A percentile compares a stretch with the other conserved stretches of the same genome.
Conservation (phyloP, 2,888 invertebrate species). For the Andrena hattorfiana region DNA sequence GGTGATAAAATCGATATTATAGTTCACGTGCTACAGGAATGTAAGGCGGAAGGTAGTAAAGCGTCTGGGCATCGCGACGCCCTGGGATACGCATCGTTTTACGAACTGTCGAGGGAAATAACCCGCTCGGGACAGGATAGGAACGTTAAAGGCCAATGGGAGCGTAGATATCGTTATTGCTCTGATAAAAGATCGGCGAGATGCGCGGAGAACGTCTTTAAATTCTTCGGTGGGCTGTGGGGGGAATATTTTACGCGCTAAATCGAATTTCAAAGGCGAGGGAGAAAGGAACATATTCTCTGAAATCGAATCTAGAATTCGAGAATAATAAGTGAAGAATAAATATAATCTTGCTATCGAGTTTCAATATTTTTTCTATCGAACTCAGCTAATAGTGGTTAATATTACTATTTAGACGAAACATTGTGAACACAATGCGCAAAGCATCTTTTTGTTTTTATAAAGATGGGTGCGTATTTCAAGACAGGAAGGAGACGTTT, state of each 20-base stretch:
- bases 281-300: background rate
- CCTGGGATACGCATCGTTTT: constrained; percentile 23
- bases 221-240: background rate
- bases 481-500: no score
- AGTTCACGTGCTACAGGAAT: constrained; percentile 14
- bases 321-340: no score
- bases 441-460: no score
- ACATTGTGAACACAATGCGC: no score
- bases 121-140: constrained; percentile 14
- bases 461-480: no score
- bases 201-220: background rate
- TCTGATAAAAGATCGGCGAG: constrained; percentile 21
- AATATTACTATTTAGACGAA: no score
- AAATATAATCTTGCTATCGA: no score
- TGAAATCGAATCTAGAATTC: no score
- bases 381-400: no score
- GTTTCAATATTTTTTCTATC: no score
- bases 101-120: constrained; percentile 46
- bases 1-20: constrained; percentile 62
- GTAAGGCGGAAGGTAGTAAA: constrained; percentile 5
- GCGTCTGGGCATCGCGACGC: constrained; percentile 32
- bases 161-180: constrained; percentile 16
- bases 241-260: background rate
- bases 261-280: background rate
- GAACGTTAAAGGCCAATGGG: constrained; percentile 43